Percentiles rank a stretch among this genome's conserved stretches.
Conservation (phyloP, 2,113 vertebrate species). For the Ahaetulla prasina region DNA sequence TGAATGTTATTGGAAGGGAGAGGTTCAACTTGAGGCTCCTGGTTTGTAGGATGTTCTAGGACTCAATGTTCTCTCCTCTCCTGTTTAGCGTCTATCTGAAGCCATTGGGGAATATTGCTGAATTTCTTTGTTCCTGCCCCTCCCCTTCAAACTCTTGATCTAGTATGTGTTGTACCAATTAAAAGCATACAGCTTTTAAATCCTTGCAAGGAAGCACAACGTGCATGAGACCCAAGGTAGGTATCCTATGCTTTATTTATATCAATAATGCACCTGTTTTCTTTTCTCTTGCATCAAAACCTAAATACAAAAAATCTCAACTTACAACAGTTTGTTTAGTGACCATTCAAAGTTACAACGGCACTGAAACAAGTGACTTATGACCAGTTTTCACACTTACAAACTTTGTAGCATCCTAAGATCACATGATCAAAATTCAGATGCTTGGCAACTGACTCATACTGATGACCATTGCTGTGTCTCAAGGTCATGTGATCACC, state of each 20-base stretch:
- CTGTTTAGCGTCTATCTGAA: background rate
- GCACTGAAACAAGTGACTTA: background rate
- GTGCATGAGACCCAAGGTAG: background rate
- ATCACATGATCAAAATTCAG: background rate
- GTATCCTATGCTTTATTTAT: background rate
- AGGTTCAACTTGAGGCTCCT: background rate
- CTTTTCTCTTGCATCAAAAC: background rate
- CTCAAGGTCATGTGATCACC: background rate
- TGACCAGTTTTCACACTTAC: background rate
- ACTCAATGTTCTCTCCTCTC: background rate
- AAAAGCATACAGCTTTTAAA: background rate
- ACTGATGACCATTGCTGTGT: background rate
- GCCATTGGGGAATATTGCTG: background rate
- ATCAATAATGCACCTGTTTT: background rate
- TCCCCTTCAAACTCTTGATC: background rate
- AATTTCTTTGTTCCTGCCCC: background rate
- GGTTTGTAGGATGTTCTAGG: too few species aligned
- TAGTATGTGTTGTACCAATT: background rate
- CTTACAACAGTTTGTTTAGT: background rate
- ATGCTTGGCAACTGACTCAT: background rate
- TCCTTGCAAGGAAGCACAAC: background rate
- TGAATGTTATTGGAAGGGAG: background rate
- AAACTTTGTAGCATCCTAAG: background rate
- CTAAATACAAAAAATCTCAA: background rate
- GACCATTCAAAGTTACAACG: background rate